Evolutionary conservation across 2,797 vertebrate species (phyloP).

Genomic region (Geotrypetes seraphini): DNA sequence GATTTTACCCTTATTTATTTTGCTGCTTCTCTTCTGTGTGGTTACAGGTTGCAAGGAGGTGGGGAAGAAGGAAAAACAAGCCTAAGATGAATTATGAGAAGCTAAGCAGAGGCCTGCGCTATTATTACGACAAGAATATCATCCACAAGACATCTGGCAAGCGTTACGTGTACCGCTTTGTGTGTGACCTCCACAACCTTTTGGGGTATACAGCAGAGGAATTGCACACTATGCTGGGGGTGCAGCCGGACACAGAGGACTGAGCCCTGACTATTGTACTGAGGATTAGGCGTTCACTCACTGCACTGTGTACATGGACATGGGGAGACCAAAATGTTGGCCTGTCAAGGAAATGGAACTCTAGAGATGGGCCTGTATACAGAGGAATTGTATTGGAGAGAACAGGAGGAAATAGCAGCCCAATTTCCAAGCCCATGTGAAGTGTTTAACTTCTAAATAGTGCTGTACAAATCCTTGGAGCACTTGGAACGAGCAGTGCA

Average conservation of each 20-base stretch:
- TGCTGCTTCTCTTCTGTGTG: not conserved
- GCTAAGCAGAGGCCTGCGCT: constrained; percentile 73
- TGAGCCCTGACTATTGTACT: constrained; percentile 28
- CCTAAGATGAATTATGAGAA: constrained; percentile 90
- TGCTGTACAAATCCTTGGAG: constrained; percentile 4
- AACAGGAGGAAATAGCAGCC: constrained; percentile 21
- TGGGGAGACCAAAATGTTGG: not conserved
- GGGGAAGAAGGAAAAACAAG: constrained; percentile 80
- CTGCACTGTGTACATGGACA: constrained; percentile 16
- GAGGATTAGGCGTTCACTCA: not conserved
- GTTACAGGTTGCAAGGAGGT: constrained; percentile 68
- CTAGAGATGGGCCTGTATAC: constrained; percentile 11
- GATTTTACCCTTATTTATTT: not conserved
- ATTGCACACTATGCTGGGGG: constrained; percentile 72
- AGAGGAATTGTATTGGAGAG: not conserved
- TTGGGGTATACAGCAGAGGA: constrained; percentile 75
- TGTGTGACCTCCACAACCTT: constrained; percentile 75
- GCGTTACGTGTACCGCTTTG: constrained; percentile 79
- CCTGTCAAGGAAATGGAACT: constrained; percentile 4
- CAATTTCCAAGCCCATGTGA: no score
- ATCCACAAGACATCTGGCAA: constrained; percentile 82
- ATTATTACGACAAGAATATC: constrained; percentile 85
- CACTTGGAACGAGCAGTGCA: not conserved
- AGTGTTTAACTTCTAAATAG: constrained; percentile 4
- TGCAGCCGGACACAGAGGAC: constrained; percentile 77